Conservation (phyloP, 1,140 invertebrate species). For the Orchesella cincta region DNA sequence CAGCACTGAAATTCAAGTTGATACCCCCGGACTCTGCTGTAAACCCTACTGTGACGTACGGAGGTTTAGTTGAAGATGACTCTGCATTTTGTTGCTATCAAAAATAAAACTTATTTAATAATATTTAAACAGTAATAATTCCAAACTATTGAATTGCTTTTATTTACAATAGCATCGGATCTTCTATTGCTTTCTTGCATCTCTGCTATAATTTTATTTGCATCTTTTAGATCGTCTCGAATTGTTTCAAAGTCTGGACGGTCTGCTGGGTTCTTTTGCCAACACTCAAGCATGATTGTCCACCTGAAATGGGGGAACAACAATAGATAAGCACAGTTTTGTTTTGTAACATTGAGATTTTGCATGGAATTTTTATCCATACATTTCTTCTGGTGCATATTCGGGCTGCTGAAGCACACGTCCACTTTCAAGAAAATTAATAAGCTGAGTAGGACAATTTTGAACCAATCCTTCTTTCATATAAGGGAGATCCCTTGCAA, state of each 20-base stretch:
- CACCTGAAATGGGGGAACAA: constrained; percentile 52
- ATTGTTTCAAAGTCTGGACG: constrained; percentile 59
- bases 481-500: not conserved
- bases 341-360: not conserved
- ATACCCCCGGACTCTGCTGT: too few relatives aligned
- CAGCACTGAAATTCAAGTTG: too few relatives aligned
- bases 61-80: not conserved
- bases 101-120: not conserved
- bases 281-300: constrained; percentile 63
- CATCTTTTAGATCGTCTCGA: not conserved
- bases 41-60: not conserved
- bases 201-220: not conserved
- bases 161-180: too few relatives aligned
- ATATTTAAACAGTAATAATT: not conserved
- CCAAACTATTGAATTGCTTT: not conserved
- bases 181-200: too few relatives aligned
- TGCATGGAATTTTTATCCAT: not conserved
- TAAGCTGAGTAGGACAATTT: not conserved
- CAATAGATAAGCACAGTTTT: not conserved
- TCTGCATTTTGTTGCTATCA: not conserved
- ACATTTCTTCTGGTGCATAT: not conserved
- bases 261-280: constrained; percentile 59
- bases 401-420: not conserved
- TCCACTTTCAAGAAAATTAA: not conserved
- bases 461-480: not conserved